phyloP scores from a whole-genome alignment of 2,113 vertebrate genomes.

The Crotalus viridis region DNA sequence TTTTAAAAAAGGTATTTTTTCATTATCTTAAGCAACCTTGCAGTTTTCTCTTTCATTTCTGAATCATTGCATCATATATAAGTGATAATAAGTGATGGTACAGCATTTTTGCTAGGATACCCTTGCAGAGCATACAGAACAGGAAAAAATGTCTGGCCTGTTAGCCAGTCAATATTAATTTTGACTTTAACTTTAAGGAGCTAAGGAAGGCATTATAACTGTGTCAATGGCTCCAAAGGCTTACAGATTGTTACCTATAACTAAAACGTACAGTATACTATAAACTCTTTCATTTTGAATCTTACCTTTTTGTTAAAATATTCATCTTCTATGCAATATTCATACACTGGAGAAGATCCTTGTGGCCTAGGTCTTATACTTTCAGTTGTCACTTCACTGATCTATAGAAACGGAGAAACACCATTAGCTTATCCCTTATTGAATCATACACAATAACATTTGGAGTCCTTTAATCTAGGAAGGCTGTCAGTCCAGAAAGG shows the following conservation, averaged over 20 bases:
- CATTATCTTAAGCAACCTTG: background rate
- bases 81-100: background rate
- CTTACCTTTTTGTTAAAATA: slow-evolving; percentile 78
- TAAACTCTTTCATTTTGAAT: background rate
- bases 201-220: background rate
- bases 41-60: background rate
- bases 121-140: background rate
- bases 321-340: slow-evolving; percentile 76
- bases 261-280: background rate
- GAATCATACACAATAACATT: no score
- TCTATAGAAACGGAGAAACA: slow-evolving; percentile 64
- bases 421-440: background rate
- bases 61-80: background rate
- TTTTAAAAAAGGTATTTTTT: background rate
- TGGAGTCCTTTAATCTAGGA: background rate
- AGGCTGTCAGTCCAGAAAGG: background rate
- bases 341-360: slow-evolving; percentile 93
- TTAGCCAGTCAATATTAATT: background rate
- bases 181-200: background rate
- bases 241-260: background rate
- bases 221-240: background rate
- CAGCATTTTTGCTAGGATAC: background rate
- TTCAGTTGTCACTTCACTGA: slow-evolving; percentile 81
- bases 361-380: slow-evolving; percentile 89
- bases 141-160: background rate